These are phyloP conservation scores for Caenorhabditis remanei DNA, from an alignment of 1,140 invertebrate species.

Conservation along the genomic window DNA sequence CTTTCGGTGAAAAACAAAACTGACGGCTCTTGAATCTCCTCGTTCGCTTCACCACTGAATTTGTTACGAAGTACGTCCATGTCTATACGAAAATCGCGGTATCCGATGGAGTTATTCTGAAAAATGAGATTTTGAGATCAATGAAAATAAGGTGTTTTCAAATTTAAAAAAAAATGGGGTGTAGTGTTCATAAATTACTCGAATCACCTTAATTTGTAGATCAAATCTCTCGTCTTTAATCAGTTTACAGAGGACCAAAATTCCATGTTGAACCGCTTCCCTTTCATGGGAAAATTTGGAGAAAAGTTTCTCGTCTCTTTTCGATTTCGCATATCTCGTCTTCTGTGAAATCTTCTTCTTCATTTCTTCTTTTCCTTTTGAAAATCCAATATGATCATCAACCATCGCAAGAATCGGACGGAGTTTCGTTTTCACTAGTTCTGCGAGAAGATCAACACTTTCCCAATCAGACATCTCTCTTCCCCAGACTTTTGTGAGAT, in stretches of 20 bases:
- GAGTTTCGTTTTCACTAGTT: conserved; percentile 25
- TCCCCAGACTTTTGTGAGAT: conserved; percentile 33
- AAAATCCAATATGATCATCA: conserved; percentile 52
- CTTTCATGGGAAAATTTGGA: conserved; percentile 45
- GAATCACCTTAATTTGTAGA: conserved; percentile 39
- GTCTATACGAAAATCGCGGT: conserved; percentile 59
- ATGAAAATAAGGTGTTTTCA: no score
- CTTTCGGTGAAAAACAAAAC: neutral
- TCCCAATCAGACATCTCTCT: conserved; percentile 46
- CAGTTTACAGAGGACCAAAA: conserved; percentile 26
- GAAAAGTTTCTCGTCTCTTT: conserved; percentile 47
- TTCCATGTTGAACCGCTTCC: conserved; percentile 38
- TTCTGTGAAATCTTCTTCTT: conserved; percentile 46
- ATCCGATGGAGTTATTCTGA: conserved; percentile 55
- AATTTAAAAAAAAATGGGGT: no score
- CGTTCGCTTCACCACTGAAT: neutral
- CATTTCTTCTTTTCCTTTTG: conserved; percentile 38
- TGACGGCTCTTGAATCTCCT: conserved; percentile 15
- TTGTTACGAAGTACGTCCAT: conserved; percentile 47
- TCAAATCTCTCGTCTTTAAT: conserved; percentile 56
- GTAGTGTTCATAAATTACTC: no score
- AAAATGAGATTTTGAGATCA: neutral
- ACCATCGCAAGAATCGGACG: conserved; percentile 42
- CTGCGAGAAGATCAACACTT: neutral
- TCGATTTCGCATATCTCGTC: conserved; percentile 55